Percentiles rank a stretch among this genome's conserved stretches.
These are phyloP conservation scores for Cichladusa arquata DNA, from an alignment of 2,113 vertebrate genomes.

Conservation along the genomic window DNA sequence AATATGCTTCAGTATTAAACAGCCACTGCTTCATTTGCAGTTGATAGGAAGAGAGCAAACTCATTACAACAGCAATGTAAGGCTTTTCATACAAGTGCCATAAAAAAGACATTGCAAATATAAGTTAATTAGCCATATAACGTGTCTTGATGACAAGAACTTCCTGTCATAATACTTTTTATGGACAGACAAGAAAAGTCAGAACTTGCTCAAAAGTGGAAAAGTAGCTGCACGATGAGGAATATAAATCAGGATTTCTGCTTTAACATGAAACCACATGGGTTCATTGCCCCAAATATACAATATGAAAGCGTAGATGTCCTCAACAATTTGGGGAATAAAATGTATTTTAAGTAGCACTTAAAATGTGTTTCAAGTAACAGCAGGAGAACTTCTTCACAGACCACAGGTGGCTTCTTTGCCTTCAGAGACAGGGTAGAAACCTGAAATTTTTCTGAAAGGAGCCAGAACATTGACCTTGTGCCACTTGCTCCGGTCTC, in stretches of 20 bases:
- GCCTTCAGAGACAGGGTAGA: background rate
- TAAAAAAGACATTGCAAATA: slow-evolving; percentile 50
- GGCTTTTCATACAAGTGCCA: slow-evolving; percentile 40
- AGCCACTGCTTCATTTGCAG: slow-evolving; percentile 54
- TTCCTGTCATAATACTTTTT: slow-evolving; percentile 32
- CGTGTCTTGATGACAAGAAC: slow-evolving; percentile 15
- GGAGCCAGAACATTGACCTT: background rate
- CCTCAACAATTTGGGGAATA: background rate
- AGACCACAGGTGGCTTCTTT: background rate
- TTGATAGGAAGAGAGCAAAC: slow-evolving; percentile 40
- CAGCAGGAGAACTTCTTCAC: background rate
- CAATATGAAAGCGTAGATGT: background rate
- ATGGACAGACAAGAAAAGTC: background rate
- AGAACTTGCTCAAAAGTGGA: background rate
- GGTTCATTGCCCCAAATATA: background rate
- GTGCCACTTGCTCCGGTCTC: background rate
- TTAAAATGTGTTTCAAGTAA: background rate
- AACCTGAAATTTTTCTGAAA: background rate
- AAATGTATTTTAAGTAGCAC: background rate
- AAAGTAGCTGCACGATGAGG: background rate
- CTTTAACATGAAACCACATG: background rate
- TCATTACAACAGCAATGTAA: slow-evolving; percentile 32
- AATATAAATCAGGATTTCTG: background rate
- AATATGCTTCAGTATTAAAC: slow-evolving; percentile 54
- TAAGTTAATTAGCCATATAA: slow-evolving; percentile 45